A percentile compares a stretch with the other conserved stretches of the same genome.
Conservation (phyloP, 2,113 vertebrate genomes). For the Calypte anna region DNA sequence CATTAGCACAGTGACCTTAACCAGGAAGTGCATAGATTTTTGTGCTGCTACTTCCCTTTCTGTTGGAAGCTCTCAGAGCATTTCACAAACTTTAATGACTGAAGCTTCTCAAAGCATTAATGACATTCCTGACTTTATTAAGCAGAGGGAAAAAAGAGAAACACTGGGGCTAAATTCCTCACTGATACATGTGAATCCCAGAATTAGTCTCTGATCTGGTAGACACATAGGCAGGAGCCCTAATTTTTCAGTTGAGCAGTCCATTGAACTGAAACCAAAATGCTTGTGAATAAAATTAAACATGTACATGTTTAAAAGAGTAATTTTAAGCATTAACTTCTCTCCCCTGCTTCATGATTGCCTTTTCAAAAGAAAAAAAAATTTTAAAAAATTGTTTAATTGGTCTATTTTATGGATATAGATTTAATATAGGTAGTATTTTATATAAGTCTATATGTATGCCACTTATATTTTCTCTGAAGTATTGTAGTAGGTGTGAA, state of each 20-base stretch:
- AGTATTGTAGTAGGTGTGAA: neutral
- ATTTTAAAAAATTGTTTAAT: neutral
- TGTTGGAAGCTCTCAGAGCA: neutral
- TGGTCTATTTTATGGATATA: neutral
- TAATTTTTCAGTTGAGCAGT: neutral
- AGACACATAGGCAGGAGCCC: neutral
- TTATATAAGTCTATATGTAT: neutral
- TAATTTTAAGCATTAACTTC: neutral
- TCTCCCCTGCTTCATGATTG: neutral
- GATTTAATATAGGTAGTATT: neutral
- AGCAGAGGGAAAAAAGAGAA: neutral
- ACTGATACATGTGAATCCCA: neutral
- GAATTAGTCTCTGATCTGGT: neutral
- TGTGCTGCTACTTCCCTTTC: neutral
- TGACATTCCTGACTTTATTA: neutral
- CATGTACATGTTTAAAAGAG: neutral
- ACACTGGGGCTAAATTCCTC: neutral
- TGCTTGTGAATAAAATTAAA: neutral
- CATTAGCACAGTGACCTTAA: neutral
- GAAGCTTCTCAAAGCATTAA: neutral
- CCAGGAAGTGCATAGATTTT: neutral
- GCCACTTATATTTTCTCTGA: neutral
- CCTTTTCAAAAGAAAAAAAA: neutral
- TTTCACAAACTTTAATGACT: neutral
- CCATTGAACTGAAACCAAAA: neutral